These are phyloP conservation scores for Scaptomyza polygonia DNA, from an alignment of 2,888 invertebrate genomes.

Conservation along the genomic window DNA sequence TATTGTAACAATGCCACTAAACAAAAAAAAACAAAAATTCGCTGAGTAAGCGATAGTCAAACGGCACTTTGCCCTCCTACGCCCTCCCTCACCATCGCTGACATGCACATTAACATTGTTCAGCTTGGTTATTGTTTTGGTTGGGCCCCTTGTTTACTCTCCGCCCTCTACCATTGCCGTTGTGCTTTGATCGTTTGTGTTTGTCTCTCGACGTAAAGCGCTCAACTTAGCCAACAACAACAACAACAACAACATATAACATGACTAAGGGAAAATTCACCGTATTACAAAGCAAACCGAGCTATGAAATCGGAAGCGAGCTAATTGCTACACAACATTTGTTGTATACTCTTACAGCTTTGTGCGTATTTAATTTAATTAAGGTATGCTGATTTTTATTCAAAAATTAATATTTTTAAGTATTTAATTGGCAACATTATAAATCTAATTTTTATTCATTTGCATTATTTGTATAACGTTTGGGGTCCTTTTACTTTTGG, in stretches of 20 bases:
- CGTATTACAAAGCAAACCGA: slow-evolving; percentile 16
- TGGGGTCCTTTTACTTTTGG: too few species aligned
- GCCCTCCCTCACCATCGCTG: slow-evolving; percentile 1
- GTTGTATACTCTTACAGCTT: slow-evolving; percentile 20
- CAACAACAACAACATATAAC: not conserved
- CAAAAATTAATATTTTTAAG: too few species aligned
- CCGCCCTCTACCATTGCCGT: not conserved
- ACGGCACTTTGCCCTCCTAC: not conserved
- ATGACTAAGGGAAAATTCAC: slow-evolving; percentile 44
- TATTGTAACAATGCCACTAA: not conserved
- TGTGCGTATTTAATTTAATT: not conserved
- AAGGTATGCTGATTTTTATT: too few species aligned
- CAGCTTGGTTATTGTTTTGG: slow-evolving; percentile 10
- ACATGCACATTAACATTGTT: slow-evolving; percentile 17
- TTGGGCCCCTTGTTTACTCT: not conserved
- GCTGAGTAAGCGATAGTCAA: slow-evolving; percentile 27
- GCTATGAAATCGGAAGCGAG: not conserved
- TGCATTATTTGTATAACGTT: too few species aligned
- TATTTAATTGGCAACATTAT: too few species aligned
- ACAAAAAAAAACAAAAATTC: not conserved
- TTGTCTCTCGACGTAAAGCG: slow-evolving; percentile 30
- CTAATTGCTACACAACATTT: not conserved
- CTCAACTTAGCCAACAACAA: slow-evolving; percentile 33
- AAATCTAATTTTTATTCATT: too few species aligned
- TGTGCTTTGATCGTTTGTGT: slow-evolving; percentile 38